A percentile compares a stretch with the other conserved stretches of the same genome.
phyloP scores from a whole-genome alignment of 1,140 invertebrate genomes.

The Acromyrmex charruanus region DNA sequence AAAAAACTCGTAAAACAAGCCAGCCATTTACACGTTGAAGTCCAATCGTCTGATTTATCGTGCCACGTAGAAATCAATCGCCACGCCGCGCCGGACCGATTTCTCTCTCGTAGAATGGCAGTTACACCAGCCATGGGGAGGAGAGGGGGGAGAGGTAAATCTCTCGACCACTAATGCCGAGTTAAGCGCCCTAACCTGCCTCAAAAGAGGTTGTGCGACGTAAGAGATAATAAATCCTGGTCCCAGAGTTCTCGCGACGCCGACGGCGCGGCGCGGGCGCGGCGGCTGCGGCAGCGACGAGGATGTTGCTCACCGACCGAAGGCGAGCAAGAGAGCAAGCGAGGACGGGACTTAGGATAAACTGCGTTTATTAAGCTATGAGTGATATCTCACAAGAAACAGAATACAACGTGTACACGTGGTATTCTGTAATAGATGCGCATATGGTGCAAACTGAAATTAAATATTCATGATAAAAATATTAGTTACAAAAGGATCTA shows the following conservation, averaged over 20 bases:
- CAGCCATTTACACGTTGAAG: slow-evolving; percentile 20
- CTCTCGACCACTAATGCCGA: slow-evolving; percentile 69
- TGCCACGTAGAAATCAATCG: slow-evolving; percentile 47
- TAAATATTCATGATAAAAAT: neutral
- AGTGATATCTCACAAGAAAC: slow-evolving; percentile 35
- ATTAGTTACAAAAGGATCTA: neutral
- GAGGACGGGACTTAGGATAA: slow-evolving; percentile 4
- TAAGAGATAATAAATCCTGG: slow-evolving; percentile 77
- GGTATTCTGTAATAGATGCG: neutral
- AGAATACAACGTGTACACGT: neutral
- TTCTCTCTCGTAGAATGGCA: slow-evolving; percentile 48
- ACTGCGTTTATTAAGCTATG: slow-evolving; percentile 42
- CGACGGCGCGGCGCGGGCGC: neutral
- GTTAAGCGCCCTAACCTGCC: slow-evolving; percentile 75
- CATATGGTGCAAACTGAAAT: neutral
- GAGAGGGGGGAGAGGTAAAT: slow-evolving; percentile 23
- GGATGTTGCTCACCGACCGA: slow-evolving; percentile 14
- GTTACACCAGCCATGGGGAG: neutral
- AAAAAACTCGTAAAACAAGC: slow-evolving; percentile 1
- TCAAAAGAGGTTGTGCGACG: slow-evolving; percentile 73
- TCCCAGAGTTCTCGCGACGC: slow-evolving; percentile 29
- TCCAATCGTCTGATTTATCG: slow-evolving; percentile 63
- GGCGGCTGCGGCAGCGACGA: neutral
- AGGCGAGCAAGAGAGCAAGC: slow-evolving; percentile 8
- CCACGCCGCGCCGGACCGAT: slow-evolving; percentile 49